Conservation (phyloP, 2,113 vertebrate genomes). For the Nothobranchius furzeri region DNA sequence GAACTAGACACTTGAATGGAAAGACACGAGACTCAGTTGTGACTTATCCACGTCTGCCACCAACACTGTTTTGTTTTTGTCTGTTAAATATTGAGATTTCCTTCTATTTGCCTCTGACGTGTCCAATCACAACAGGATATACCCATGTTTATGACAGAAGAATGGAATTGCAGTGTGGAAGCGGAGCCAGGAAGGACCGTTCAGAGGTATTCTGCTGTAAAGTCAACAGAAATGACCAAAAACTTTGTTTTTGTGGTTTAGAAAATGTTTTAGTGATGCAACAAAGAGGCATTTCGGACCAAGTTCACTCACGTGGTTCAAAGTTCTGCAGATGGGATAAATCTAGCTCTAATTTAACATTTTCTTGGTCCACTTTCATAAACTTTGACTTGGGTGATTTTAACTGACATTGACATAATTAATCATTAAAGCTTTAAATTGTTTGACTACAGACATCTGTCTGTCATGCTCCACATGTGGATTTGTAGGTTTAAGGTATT, state of each 20-base stretch:
- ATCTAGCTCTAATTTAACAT: too few species aligned
- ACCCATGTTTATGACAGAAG: slow-evolving; percentile 17
- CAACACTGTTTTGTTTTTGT: slow-evolving; percentile 31
- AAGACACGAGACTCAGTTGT: too few species aligned
- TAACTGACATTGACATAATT: not conserved
- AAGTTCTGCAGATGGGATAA: too few species aligned
- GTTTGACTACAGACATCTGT: too few species aligned
- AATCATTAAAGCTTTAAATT: too few species aligned
- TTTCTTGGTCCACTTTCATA: not conserved
- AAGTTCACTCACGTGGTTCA: not conserved
- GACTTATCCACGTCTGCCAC: not conserved
- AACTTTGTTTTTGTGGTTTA: too few species aligned
- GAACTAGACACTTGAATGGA: too few species aligned
- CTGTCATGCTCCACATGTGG: too few species aligned
- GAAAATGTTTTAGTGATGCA: not conserved
- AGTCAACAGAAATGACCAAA: too few species aligned
- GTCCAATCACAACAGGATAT: slow-evolving; percentile 28
- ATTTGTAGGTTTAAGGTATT: too few species aligned
- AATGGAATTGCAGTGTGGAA: slow-evolving; percentile 25
- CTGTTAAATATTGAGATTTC: not conserved
- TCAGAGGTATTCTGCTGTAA: not conserved
- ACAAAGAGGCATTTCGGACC: not conserved
- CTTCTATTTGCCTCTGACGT: not conserved
- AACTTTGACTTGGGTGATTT: not conserved
- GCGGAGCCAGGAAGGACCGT: not conserved